These are phyloP conservation scores for Phocoena sinus DNA, from an alignment of 2,113 vertebrate species.

Conservation along the genomic window DNA sequence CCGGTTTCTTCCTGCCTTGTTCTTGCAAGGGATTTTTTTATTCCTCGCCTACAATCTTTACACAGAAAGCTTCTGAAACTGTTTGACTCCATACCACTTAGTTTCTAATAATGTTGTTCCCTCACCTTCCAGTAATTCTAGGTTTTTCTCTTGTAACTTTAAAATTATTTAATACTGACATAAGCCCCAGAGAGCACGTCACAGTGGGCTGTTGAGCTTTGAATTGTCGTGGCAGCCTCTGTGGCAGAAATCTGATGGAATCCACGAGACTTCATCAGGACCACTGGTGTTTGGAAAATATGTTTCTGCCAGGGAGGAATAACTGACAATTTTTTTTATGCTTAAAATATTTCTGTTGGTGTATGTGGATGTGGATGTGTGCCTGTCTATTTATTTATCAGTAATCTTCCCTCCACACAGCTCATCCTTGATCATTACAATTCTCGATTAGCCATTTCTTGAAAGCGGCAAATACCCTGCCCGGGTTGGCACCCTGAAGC, in stretches of 20 bases:
- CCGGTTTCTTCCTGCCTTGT: not conserved
- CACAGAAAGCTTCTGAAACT: conserved; percentile 21
- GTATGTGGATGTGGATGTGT: not conserved
- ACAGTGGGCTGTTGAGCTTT: conserved; percentile 57
- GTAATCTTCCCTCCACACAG: conserved; percentile 27
- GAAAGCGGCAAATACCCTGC: conserved; percentile 70
- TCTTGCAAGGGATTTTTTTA: not conserved
- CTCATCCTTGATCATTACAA: conserved; percentile 71
- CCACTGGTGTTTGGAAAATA: conserved; percentile 5
- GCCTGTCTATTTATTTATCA: conserved; percentile 41
- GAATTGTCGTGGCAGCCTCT: conserved; percentile 29
- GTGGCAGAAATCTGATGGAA: not conserved
- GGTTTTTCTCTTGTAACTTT: conserved; percentile 57
- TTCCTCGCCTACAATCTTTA: not conserved
- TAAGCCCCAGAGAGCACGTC: conserved; percentile 39
- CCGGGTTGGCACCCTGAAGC: conserved; percentile 76
- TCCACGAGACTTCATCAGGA: conserved; percentile 37
- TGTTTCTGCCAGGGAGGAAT: not conserved
- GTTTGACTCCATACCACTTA: not conserved
- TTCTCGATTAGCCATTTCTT: conserved; percentile 72
- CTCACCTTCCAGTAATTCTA: not conserved
- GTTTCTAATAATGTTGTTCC: conserved; percentile 2
- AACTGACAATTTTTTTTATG: conserved; percentile 1
- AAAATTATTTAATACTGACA: conserved; percentile 64
- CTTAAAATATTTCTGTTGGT: conserved; percentile 3